Percentiles rank a stretch among this genome's conserved stretches.
phyloP scores from a whole-genome alignment of 2,113 vertebrate species.

The Heterotilapia buettikoferi region DNA sequence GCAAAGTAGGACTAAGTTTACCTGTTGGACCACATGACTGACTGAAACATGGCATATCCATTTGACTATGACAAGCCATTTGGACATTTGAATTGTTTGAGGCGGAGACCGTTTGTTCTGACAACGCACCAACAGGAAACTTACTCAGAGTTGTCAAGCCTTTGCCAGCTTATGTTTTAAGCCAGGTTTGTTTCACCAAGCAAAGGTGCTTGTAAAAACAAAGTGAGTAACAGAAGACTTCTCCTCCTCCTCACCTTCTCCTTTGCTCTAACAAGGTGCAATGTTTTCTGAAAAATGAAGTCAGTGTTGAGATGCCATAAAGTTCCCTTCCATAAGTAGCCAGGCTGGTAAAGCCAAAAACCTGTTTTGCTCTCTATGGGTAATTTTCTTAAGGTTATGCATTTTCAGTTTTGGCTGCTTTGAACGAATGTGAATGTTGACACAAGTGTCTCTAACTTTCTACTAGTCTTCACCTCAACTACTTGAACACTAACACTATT shows the following conservation, averaged over 20 bases:
- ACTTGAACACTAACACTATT: neutral
- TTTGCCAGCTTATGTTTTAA: constrained; percentile 31
- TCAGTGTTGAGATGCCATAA: neutral
- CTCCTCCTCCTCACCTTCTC: neutral
- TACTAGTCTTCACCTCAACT: neutral
- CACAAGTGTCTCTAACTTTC: neutral
- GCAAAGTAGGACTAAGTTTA: constrained; percentile 35
- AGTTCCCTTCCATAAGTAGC: neutral
- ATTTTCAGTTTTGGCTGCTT: accelerated
- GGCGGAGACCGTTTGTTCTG: constrained; percentile 41
- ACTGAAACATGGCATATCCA: constrained; percentile 25
- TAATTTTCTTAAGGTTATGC: neutral
- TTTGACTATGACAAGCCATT: constrained; percentile 26
- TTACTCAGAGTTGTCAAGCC: constrained; percentile 27
- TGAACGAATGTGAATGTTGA: neutral
- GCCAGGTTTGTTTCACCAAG: constrained; percentile 24
- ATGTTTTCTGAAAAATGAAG: neutral
- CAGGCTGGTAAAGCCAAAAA: neutral
- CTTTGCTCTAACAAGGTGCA: neutral
- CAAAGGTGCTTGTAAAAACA: constrained; percentile 37
- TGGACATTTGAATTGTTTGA: constrained; percentile 40
- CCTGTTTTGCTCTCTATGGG: neutral
- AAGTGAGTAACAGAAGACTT: neutral
- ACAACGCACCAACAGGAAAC: constrained; percentile 14
- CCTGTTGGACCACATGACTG: neutral